These are phyloP conservation scores for Thinocorus orbignyianus DNA, from an alignment of 2,113 vertebrate genomes.

Conservation along the genomic window DNA sequence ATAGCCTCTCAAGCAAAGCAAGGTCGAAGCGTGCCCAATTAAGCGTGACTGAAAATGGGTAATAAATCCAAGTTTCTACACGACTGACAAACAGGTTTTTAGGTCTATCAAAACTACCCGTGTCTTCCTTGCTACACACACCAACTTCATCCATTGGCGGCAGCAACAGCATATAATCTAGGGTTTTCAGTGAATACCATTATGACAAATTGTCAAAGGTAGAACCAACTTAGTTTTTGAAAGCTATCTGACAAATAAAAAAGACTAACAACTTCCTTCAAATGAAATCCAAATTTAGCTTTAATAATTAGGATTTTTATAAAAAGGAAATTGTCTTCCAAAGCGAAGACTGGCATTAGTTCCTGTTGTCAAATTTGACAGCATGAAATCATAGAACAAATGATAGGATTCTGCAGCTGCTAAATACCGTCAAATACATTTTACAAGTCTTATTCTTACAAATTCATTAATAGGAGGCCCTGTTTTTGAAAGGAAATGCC, in stretches of 20 bases:
- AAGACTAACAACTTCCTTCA: constrained; percentile 39
- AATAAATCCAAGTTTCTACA: neutral
- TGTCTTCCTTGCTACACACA: neutral
- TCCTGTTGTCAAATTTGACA: constrained; percentile 60
- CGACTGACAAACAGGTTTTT: neutral
- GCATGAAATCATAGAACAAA: constrained; percentile 50
- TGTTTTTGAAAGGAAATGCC: neutral
- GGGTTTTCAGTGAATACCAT: neutral
- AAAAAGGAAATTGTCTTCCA: constrained; percentile 60
- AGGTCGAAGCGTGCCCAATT: neutral
- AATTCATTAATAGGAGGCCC: constrained; percentile 4
- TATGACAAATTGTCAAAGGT: constrained; percentile 57
- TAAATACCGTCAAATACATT: constrained; percentile 56
- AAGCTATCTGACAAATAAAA: constrained; percentile 29
- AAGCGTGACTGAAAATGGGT: neutral
- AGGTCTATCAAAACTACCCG: neutral
- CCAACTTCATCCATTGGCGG: neutral
- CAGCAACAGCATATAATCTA: neutral
- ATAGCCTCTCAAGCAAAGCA: neutral
- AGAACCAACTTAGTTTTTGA: constrained; percentile 27
- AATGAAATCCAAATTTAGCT: constrained; percentile 54
- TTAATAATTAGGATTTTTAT: constrained; percentile 54
- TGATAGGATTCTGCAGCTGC: constrained; percentile 31
- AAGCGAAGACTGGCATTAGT: constrained; percentile 24
- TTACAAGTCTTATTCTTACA: constrained; percentile 30